These are phyloP conservation scores for Escarpia spicata DNA, from an alignment of 2,888 invertebrate species.

Conservation along the genomic window DNA sequence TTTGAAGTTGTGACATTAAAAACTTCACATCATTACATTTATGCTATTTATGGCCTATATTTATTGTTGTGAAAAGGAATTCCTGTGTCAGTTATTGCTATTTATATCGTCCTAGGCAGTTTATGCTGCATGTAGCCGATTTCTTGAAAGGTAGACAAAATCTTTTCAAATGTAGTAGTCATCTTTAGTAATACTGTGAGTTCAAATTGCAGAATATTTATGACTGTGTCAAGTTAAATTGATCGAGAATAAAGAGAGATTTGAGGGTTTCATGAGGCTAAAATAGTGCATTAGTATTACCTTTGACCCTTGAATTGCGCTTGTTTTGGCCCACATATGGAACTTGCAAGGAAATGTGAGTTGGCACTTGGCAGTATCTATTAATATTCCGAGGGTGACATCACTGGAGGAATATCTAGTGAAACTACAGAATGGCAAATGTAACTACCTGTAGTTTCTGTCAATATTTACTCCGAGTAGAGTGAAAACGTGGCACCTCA, in stretches of 20 bases:
- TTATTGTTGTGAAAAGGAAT: not conserved
- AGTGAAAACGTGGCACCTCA: not conserved
- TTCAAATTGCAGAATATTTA: not conserved
- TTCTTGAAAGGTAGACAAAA: not conserved
- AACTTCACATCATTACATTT: not conserved
- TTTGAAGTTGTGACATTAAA: not conserved
- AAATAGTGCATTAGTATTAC: not conserved
- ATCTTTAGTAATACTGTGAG: not conserved
- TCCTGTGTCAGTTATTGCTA: not conserved
- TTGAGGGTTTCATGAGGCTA: not conserved
- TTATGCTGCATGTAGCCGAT: not conserved
- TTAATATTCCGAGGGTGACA: not conserved
- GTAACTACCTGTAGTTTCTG: not conserved
- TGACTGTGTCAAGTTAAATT: not conserved
- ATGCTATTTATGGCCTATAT: not conserved
- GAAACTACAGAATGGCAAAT: not conserved
- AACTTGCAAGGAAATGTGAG: not conserved
- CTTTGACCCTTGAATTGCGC: not conserved
- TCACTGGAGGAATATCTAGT: not conserved
- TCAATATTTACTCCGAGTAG: not conserved
- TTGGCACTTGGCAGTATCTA: not conserved
- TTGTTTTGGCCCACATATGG: not conserved
- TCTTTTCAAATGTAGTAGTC: not conserved
- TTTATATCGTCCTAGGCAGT: not conserved
- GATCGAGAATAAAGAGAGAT: not conserved